These are phyloP conservation scores for Tenualosa thibaudeaui DNA, from an alignment of 2,797 vertebrate species.

Conservation along the genomic window DNA sequence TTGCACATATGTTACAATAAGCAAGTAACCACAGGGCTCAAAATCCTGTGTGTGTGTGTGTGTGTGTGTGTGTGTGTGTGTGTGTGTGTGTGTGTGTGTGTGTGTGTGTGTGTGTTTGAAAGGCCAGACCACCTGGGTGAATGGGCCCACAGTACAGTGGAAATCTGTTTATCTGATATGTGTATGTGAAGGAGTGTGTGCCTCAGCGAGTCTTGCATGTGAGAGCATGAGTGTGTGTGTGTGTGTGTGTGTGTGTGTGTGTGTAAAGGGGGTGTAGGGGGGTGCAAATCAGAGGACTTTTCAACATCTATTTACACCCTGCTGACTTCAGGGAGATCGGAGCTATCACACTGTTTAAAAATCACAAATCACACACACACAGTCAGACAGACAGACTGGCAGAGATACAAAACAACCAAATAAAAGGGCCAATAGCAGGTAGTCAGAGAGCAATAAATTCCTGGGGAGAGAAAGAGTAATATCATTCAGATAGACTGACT, in stretches of 20 bases:
- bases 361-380: background rate
- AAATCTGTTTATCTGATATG: constrained; percentile 13
- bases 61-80: background rate
- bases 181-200: background rate
- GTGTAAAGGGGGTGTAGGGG: background rate
- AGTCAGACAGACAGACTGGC: background rate
- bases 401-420: background rate
- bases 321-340: background rate
- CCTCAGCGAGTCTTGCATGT: background rate
- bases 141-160: background rate
- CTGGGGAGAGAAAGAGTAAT: background rate
- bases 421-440: too few species aligned
- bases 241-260: background rate
- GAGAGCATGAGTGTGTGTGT: background rate
- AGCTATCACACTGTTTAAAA: background rate
- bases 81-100: background rate
- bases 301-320: constrained; percentile 17
- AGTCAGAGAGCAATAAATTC: background rate
- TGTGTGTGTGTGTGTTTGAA: background rate
- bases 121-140: constrained; percentile 29
- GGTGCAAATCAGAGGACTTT: background rate
- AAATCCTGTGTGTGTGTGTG: background rate
- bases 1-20: too few species aligned
- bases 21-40: too few species aligned
- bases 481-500: background rate